phyloP scores from a whole-genome alignment of 2,113 vertebrate species.

The Eubucco bourcierii region DNA sequence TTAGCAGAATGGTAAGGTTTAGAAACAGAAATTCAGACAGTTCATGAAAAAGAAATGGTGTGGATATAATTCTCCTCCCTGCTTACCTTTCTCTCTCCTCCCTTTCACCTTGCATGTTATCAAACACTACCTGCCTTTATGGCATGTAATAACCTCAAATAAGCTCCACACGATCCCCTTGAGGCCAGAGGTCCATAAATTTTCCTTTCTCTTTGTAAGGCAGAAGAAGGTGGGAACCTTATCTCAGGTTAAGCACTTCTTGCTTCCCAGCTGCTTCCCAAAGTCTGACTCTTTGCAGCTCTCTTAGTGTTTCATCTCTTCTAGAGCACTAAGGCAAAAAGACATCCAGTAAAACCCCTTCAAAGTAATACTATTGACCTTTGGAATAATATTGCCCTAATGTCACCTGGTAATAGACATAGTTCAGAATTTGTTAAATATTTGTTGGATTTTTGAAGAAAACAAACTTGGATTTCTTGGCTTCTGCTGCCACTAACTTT shows the following conservation, averaged over 20 bases:
- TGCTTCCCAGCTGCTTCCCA: not conserved
- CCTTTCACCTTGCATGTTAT: not conserved
- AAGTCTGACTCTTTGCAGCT: not conserved
- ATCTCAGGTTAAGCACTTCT: not conserved
- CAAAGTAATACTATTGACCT: not conserved
- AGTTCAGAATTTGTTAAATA: not conserved
- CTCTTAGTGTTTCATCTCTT: not conserved
- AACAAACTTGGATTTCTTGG: not conserved
- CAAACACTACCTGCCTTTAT: not conserved
- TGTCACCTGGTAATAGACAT: not conserved
- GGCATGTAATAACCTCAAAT: not conserved
- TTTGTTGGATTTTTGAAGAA: not conserved
- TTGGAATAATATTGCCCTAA: not conserved
- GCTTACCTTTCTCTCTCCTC: not conserved
- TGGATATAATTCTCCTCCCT: not conserved
- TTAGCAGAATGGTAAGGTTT: not conserved
- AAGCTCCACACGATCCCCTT: not conserved
- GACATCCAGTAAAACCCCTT: not conserved
- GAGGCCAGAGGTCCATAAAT: not conserved
- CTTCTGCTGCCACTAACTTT: not conserved
- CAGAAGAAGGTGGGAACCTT: not conserved
- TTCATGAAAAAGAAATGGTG: not conserved
- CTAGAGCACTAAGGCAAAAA: not conserved
- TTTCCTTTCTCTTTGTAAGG: not conserved
- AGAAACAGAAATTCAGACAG: not conserved